These are phyloP conservation scores for Oophaga pumilio DNA, from an alignment of 2,113 vertebrate genomes.

Conservation along the genomic window DNA sequence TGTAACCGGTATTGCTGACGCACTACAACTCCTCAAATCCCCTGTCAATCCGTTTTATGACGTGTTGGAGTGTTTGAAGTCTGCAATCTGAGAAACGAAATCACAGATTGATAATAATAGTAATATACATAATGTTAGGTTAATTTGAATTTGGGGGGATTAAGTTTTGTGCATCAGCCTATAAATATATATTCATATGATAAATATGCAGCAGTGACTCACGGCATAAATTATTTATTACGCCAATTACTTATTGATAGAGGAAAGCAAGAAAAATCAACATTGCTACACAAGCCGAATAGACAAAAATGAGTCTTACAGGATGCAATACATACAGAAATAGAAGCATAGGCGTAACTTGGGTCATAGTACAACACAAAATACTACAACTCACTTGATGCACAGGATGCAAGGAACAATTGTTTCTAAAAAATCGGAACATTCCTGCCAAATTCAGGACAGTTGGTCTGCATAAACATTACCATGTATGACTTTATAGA, in stretches of 20 bases:
- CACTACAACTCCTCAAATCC: background rate
- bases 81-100: background rate
- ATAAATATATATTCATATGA: conserved; percentile 12
- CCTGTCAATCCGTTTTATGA: background rate
- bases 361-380: background rate
- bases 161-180: conserved; percentile 2
- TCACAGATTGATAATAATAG: background rate
- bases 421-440: too few species aligned
- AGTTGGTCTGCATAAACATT: too few species aligned
- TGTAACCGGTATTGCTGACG: background rate
- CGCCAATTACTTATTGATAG: conserved; percentile 27
- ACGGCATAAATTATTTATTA: conserved; percentile 16
- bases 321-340: background rate
- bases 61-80: background rate
- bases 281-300: background rate
- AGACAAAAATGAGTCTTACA: background rate
- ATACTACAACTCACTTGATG: too few species aligned
- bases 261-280: background rate
- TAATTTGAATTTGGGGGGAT: background rate
- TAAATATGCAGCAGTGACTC: conserved; percentile 14
- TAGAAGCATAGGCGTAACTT: background rate
- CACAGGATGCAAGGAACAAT: too few species aligned
- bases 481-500: too few species aligned
- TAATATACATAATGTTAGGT: background rate
- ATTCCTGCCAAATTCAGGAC: too few species aligned